A percentile compares a stretch with the other conserved stretches of the same genome.
Conservation (phyloP, 2,797 vertebrate species). For the Vireo griseus region DNA sequence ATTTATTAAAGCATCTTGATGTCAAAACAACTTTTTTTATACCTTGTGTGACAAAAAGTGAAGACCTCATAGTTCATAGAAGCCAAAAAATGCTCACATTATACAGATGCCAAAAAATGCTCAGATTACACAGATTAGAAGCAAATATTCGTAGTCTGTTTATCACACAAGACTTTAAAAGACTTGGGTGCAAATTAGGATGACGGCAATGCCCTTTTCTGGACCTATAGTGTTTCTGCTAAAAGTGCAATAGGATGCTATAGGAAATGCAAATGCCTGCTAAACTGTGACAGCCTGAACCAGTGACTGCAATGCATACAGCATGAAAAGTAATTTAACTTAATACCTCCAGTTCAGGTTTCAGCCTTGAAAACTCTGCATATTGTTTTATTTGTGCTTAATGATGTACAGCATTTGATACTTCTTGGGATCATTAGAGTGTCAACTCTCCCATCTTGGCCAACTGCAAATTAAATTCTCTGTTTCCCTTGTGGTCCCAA, state of each 20-base stretch:
- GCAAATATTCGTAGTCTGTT: not conserved
- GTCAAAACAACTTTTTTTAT: not conserved
- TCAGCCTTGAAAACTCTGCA: not conserved
- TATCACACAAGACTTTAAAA: not conserved
- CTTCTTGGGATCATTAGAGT: not conserved
- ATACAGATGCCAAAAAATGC: not conserved
- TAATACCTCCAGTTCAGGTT: constrained; percentile 23
- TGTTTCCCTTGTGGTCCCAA: constrained; percentile 2
- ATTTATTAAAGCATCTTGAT: not conserved
- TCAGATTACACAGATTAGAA: not conserved
- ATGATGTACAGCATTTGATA: not conserved
- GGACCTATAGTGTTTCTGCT: not conserved
- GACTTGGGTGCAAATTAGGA: not conserved
- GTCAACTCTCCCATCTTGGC: not conserved
- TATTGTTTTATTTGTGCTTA: not conserved
- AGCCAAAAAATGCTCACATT: not conserved
- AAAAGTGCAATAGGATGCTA: not conserved
- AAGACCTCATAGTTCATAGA: not conserved
- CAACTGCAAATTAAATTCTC: constrained; percentile 44
- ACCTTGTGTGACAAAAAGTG: not conserved
- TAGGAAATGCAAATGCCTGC: not conserved
- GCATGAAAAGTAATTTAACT: constrained; percentile 10
- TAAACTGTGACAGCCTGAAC: not conserved
- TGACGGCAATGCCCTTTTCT: not conserved
- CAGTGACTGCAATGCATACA: not conserved